Evolutionary conservation across 2,888 invertebrate genomes (phyloP), one percentile per base, ranked within the genome.

Genomic region (Azorinus chamasolen): DNA sequence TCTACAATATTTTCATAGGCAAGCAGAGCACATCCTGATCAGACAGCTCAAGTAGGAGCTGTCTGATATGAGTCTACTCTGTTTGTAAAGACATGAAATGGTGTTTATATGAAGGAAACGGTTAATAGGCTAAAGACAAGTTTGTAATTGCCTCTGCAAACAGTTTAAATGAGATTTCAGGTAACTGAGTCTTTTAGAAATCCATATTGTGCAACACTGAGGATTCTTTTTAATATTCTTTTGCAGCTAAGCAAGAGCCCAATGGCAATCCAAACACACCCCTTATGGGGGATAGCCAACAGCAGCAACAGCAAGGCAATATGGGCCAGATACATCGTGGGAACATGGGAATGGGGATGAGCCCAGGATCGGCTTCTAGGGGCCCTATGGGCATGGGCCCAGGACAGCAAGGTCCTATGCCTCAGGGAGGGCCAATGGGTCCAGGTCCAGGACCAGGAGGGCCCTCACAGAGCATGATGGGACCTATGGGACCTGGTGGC

Each of bases 181-280:
- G 32, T 6, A 32, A 6, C 5, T 45, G 45, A 45, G 14, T 20
- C 5, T 45, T n/a, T n/a, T n/a, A n/a, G n/a, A n/a, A n/a, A n/a
- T n/a, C n/a, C n/a, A n/a, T n/a, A n/a, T n/a, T n/a, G n/a, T n/a
- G n/a, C n/a, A n/a, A n/a, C n/a, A n/a, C n/a, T n/a, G n/a, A n/a
- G n/a, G n/a, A n/a, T n/a, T n/a, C n/a, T n/a, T n/a, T n/a, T n/a
- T n/a, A n/a, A n/a, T n/a, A n/a, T 45, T 45, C 16, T 37, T 50
- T 54, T 54, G 16, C 54, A 80, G 80, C 51, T 12, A 76, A 80
- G 54, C 76, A 57, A 25, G 80, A 80, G 57, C 39, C 68, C 1
- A 80, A 80, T 80, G 80, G 80, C 8, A 73, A 70, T 41, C 76
- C 80, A 2, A 69, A 76, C 64, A 71, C 73, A 20, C 75, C 80